These are phyloP conservation scores for Macropus fuliginosus DNA, from an alignment of 2,797 vertebrate species.

Conservation along the genomic window DNA sequence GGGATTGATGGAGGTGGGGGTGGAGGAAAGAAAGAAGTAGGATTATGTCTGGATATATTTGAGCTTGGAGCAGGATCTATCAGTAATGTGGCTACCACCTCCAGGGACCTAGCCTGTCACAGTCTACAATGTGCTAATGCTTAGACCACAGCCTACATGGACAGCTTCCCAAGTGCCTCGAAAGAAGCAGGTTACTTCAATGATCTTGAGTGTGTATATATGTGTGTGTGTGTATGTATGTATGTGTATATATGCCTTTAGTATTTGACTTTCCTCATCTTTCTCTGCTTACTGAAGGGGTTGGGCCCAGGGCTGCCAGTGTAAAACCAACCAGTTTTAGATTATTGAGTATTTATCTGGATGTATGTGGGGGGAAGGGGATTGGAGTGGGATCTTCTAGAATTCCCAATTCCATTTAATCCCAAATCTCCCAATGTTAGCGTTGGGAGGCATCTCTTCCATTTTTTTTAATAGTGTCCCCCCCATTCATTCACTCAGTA, in stretches of 20 bases:
- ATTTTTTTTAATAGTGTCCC: neutral
- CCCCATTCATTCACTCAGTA: neutral
- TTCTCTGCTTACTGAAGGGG: neutral
- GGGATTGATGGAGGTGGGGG: neutral
- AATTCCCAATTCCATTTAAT: neutral
- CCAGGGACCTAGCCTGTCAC: neutral
- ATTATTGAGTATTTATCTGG: neutral
- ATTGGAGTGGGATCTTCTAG: neutral
- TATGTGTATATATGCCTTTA: too few relatives aligned
- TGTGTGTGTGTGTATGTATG: too few relatives aligned
- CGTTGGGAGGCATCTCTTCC: neutral
- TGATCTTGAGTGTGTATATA: neutral
- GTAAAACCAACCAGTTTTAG: neutral
- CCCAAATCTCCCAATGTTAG: neutral
- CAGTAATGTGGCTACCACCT: neutral
- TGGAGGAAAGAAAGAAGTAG: neutral
- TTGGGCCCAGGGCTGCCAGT: neutral
- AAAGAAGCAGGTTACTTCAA: neutral
- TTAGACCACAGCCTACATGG: neutral
- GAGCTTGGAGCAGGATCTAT: neutral
- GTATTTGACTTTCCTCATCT: neutral
- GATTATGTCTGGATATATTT: neutral
- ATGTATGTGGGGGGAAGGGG: neutral
- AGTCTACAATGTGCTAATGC: neutral
- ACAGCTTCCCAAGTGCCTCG: neutral